Base-by-base conservation (phyloP, 2,113 vertebrate genomes). In the Siniperca chuatsi region DNA sequence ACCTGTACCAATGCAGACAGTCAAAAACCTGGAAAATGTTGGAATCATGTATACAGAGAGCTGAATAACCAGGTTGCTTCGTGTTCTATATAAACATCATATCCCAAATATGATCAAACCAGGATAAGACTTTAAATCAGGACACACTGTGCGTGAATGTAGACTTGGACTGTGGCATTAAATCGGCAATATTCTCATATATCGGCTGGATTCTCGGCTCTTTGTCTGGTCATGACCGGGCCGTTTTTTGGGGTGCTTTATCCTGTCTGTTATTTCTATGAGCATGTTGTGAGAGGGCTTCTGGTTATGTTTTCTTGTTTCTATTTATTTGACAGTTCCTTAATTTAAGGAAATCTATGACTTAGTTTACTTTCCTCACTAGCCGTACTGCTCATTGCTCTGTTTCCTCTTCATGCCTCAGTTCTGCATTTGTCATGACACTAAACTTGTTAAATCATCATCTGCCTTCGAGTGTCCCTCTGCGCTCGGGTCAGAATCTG, bases 381-480 rank as follows among this genome's bases (percentile, higher is more conserved):
- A 23, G 50, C 55, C 37, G 25, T 2, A 21, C 61, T 62, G 67
- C 55, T 37, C 60, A 9, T 50, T 40, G 40, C 8, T 58, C 42
- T 15, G 62, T 35, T 13, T 44, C 55, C n/a, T n/a, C n/a, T 35
- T 58, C 44, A 5, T 1, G 57, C 58, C 71, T 61, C 48, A 13
- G 35, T 21, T 79, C 66, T 35, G 68, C 42, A 44, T 78, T 52
- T n/a, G 40, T 69, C 54, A 20, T 1, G 42, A 68, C 75, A 2
- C 48, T 68, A 25, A 73, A 90, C 77, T 81, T 52, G 52, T 73
- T 52, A 76, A 77, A 70, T 25, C 37, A 33, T 79, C 78, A 62
- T 66, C 55, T 71, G 87, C 69, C 83, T 72, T 52, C n/a, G 23
- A 78, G 81, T 69, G 82, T 69, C 76, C 69, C 82, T 82, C 35